Conservation (phyloP, 2,888 invertebrate genomes). For the Tachina grossa region DNA sequence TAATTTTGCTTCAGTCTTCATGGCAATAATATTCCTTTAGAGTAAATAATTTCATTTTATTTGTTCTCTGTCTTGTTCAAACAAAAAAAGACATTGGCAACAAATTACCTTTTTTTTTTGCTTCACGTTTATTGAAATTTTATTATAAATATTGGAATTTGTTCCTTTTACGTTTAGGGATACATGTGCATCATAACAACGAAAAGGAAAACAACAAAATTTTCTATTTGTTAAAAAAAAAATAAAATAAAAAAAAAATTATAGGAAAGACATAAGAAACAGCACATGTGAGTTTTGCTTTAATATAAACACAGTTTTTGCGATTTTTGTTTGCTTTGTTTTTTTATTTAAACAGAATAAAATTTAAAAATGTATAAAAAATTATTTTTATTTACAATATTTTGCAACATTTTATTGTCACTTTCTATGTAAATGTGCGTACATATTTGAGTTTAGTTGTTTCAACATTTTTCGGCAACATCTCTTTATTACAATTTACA, state of each 20-base stretch:
- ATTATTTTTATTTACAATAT: constrained; percentile 31
- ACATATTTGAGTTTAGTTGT: neutral
- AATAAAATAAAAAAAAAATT: no score
- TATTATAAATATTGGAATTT: constrained; percentile 40
- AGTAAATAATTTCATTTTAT: neutral
- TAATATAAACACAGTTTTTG: constrained; percentile 10
- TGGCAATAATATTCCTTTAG: neutral
- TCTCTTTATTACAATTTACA: neutral
- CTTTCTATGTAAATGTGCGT: constrained; percentile 39
- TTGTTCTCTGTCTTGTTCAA: neutral
- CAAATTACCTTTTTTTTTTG: constrained; percentile 2
- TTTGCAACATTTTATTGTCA: constrained; percentile 48
- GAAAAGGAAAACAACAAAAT: neutral
- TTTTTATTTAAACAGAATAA: constrained; percentile 6
- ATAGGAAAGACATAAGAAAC: neutral
- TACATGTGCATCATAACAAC: constrained; percentile 6
- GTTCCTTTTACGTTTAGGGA: constrained; percentile 37
- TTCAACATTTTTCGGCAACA: constrained; percentile 28
- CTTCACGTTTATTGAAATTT: constrained; percentile 54
- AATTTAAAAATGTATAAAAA: neutral
- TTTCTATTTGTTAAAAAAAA: constrained; percentile 15
- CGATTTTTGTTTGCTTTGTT: neutral
- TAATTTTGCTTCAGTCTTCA: neutral
- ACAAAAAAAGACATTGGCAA: neutral
- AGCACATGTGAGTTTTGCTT: constrained; percentile 43